Percentiles rank a stretch among this genome's conserved stretches.
phyloP scores from a whole-genome alignment of 1,140 invertebrate genomes.

The Drosophila orosa region DNA sequence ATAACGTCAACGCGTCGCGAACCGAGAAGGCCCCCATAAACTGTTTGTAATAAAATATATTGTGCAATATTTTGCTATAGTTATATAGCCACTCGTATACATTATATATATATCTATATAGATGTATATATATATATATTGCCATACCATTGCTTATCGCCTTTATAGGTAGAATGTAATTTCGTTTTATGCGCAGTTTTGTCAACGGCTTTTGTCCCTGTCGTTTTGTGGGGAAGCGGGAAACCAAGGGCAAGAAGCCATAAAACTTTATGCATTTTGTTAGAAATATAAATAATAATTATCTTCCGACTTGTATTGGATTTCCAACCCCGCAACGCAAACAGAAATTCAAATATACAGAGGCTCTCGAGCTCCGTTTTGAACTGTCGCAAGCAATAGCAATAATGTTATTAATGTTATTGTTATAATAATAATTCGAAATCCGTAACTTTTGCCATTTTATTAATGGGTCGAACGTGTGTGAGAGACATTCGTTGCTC shows the following conservation, averaged over 20 bases:
- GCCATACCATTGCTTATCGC: constrained; percentile 49
- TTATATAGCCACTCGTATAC: constrained; percentile 48
- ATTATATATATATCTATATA: constrained; percentile 40
- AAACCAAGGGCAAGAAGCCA: constrained; percentile 31
- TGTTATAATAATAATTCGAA: constrained; percentile 81
- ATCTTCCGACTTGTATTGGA: constrained; percentile 66
- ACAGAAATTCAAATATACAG: constrained; percentile 49
- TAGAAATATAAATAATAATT: constrained; percentile 82
- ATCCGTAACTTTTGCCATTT: constrained; percentile 82
- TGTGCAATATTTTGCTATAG: constrained; percentile 50
- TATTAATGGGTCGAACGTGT: constrained; percentile 83
- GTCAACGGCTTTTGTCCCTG: constrained; percentile 71
- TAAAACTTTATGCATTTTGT: constrained; percentile 82
- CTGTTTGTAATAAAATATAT: constrained; percentile 68
- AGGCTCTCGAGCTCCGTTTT: constrained; percentile 49
- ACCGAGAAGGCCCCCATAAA: constrained; percentile 42
- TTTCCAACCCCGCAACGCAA: constrained; percentile 33
- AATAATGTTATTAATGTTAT: constrained; percentile 80
- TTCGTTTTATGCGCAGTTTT: constrained; percentile 76
- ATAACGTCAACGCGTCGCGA: constrained; percentile 32
- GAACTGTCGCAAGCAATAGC: constrained; percentile 55
- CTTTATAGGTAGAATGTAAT: constrained; percentile 70
- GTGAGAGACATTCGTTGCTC: constrained; percentile 14
- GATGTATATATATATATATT: constrained; percentile 32
- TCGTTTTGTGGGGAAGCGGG: neutral